Evolutionary conservation across 2,888 invertebrate species (phyloP), one percentile per base, ranked within the genome.

Genomic region (Meteorus cinctellus): DNA sequence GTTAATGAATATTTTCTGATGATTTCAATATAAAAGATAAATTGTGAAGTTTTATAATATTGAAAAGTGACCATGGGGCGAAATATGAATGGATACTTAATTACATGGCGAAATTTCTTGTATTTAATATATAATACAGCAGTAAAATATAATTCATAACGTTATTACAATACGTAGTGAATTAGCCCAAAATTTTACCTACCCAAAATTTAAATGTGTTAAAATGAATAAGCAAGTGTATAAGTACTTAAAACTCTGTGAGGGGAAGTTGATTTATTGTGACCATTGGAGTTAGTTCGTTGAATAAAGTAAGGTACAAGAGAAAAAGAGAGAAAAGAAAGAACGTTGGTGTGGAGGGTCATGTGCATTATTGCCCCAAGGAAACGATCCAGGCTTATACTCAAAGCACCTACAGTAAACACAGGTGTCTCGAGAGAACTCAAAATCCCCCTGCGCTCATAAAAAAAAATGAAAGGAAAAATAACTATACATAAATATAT

Each of bases 351-450:
- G 60, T 41, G 73, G 75, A 66, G 75, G 72, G 55, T 74, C 36
- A 59, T 68, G 34, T 62, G 75, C 77, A 81, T 82, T 83, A 82
- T 82, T 82, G 80, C 79, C 81, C 19, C 55, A 19, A 55, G 55
- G 19, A 55, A n/a, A 10, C 55, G 55, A 55, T 55, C 5, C 55
- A 55, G n/a, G 19, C n/a, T 19, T 19, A 80, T 83, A 82, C 81
- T 41, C 41, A 78, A 80, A 80, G 77, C 74, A 74, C 62, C 55
- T 66, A 82, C 73, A 80, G 83, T 84, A 86, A 85, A 86, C 82
- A 86, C 86, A 84, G 86, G 83, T 86, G 85, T 80, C 48, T 71
- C 48, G 34, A 65, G 62, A 60, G 65, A 60, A 41, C 24, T 55
- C 19, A 10, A 55, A 19, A 55, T 55, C 55, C 5, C 55, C 48